Evolutionary conservation across 2,888 invertebrate genomes (phyloP), one percentile per base, ranked within the genome.

Genomic region (Caenorhabditis sp.): DNA sequence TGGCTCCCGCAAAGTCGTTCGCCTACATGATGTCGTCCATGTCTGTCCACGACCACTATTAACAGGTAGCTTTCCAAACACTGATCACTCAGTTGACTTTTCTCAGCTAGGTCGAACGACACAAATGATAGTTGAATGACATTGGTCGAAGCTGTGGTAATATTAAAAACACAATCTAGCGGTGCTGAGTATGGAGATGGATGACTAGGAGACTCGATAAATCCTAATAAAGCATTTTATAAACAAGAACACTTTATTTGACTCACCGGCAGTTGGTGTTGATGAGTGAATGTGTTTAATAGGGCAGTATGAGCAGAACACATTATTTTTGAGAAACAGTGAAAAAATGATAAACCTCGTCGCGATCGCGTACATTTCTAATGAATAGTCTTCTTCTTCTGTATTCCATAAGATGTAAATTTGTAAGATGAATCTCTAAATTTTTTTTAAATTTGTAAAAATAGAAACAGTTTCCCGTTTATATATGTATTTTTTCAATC

Each of bases 1-100:
- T 52, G 24, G 15, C 39, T 62, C 4, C 85, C 86, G 55, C 86
- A 86, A 24, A 83, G 52, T 22, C 86, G 53, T 30, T 82, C 65
- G 7, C 85, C 82, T 1, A 86, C 79, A 66, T 86, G 85, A 35
- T 84, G 79, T 24, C 82, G 58, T 13, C 83, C 72, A 22, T 75
- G 78, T 45, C 82, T 30, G 52, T 85, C 85, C 13, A 78, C 82
- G 0, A 88, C 85, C 4, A 83, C 78, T 13, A 88, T 59, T 17
- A 86, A 45, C 5, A 89, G 65, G 72, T 89, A 89, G 45, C 88
- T 87, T 46, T 85, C 79, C 15, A 87, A 76, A 59, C 89, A 89
- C 61, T 87, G 87, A 45, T 68, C 50, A 20, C 78, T 80, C 20
- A 77, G 24, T 7, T 45, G 61, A 48, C 72, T 83, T n/a, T 35